Evolutionary conservation across 1,140 invertebrate genomes (phyloP).

Genomic region (Drosophila lini): DNA sequence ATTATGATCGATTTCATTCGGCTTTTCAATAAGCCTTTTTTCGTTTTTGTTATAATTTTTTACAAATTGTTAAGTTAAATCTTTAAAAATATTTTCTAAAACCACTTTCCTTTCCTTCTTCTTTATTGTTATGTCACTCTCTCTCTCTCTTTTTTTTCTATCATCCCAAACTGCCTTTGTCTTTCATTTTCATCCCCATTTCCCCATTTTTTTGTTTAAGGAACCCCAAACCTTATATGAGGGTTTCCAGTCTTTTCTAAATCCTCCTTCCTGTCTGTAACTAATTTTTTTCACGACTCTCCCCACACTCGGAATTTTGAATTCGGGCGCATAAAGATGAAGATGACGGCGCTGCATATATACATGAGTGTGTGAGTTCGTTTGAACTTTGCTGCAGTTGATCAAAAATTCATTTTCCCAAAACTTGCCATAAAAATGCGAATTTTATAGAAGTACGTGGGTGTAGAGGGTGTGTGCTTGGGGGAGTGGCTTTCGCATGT

Average conservation of each 20-base stretch:
- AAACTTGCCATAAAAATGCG: constrained; percentile 78
- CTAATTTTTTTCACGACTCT: constrained; percentile 59
- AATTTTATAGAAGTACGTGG: constrained; percentile 61
- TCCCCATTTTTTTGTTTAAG: background rate
- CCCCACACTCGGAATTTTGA: constrained; percentile 10
- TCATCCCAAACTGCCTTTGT: constrained; percentile 26
- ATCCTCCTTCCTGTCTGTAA: constrained; percentile 1
- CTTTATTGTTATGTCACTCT: background rate
- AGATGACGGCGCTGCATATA: constrained; percentile 45
- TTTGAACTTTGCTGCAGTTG: constrained; percentile 81
- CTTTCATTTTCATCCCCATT: constrained; percentile 11
- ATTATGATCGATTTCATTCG: too few relatives aligned
- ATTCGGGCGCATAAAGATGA: constrained; percentile 48
- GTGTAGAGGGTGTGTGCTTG: background rate
- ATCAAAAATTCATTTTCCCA: constrained; percentile 82
- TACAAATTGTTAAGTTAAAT: too few relatives aligned
- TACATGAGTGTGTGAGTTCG: constrained; percentile 27
- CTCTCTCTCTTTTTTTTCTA: background rate
- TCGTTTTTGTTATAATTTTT: too few relatives aligned
- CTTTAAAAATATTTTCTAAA: background rate
- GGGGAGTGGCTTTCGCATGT: constrained; percentile 25
- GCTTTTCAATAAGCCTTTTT: too few relatives aligned
- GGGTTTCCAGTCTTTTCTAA: background rate
- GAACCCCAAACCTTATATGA: background rate
- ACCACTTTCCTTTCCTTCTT: background rate